These are phyloP conservation scores for Rhyacichthys aspro DNA, from an alignment of 2,797 vertebrate species.

Conservation along the genomic window DNA sequence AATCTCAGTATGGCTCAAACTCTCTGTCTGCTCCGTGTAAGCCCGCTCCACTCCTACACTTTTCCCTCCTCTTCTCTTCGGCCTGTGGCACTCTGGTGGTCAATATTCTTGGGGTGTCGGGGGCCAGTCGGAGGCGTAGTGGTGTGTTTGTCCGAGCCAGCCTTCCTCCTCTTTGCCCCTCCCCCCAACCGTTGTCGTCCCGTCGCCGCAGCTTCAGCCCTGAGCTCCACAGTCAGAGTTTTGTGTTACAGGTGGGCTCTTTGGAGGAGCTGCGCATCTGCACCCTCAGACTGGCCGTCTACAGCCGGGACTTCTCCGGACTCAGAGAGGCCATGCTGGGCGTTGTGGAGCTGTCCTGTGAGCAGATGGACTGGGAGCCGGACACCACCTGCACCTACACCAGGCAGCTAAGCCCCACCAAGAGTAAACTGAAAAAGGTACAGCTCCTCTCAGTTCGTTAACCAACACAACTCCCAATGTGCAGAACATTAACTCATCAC, in stretches of 20 bases:
- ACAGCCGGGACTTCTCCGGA: slow-evolving; percentile 80
- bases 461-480: too few relatives aligned
- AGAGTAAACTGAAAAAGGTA: slow-evolving; percentile 84
- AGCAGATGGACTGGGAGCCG: slow-evolving; percentile 72
- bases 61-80: slow-evolving; percentile 77
- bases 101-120: slow-evolving; percentile 75
- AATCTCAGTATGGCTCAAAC: slow-evolving; percentile 58
- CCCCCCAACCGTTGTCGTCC: slow-evolving; percentile 62
- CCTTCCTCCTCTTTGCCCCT: slow-evolving; percentile 77
- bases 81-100: slow-evolving; percentile 68
- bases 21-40: slow-evolving; percentile 56
- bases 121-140: slow-evolving; percentile 68
- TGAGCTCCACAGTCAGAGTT: slow-evolving; percentile 72
- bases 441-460: background rate
- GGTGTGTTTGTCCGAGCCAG: slow-evolving; percentile 75
- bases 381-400: slow-evolving; percentile 67
- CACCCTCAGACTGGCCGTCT: slow-evolving; percentile 77
- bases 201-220: slow-evolving; percentile 74
- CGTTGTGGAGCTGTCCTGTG: slow-evolving; percentile 77
- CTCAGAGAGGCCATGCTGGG: slow-evolving; percentile 79
- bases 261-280: slow-evolving; percentile 73
- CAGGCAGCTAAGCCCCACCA: slow-evolving; percentile 71
- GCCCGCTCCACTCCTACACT: slow-evolving; percentile 72
- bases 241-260: slow-evolving; percentile 74
- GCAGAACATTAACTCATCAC: too few relatives aligned